A percentile compares a stretch with the other conserved stretches of the same genome.
Conservation (phyloP, 2,797 vertebrate genomes). For the Macropus fuliginosus region DNA sequence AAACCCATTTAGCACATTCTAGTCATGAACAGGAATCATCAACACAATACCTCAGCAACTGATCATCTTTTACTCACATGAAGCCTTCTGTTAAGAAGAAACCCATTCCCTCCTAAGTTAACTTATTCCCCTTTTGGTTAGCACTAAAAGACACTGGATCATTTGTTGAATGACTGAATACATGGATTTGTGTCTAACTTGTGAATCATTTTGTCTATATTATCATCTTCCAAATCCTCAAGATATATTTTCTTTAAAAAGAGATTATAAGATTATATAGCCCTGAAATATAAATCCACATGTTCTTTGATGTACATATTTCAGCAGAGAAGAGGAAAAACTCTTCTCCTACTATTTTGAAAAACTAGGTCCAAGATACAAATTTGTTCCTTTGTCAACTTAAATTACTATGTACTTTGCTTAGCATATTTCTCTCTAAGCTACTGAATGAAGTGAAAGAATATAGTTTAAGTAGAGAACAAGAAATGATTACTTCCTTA, state of each 20-base stretch:
- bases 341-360: background rate
- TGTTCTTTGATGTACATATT: background rate
- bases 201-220: background rate
- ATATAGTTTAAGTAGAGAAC: background rate
- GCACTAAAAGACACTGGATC: background rate
- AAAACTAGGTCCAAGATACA: background rate
- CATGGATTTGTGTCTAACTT: background rate
- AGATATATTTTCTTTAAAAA: background rate
- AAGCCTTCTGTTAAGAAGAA: background rate
- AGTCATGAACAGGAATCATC: background rate
- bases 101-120: background rate
- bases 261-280: background rate
- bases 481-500: background rate
- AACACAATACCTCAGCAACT: background rate
- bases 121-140: background rate
- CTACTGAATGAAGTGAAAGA: background rate
- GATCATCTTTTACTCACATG: background rate
- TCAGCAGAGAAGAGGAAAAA: background rate
- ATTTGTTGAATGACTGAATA: background rate
- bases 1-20: background rate
- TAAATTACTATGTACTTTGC: background rate
- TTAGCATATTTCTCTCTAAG: background rate
- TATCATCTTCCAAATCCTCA: background rate
- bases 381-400: background rate
- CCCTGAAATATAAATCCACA: background rate